These are phyloP conservation scores for Cyanistes caeruleus DNA, from an alignment of 2,113 vertebrate genomes.

Conservation along the genomic window DNA sequence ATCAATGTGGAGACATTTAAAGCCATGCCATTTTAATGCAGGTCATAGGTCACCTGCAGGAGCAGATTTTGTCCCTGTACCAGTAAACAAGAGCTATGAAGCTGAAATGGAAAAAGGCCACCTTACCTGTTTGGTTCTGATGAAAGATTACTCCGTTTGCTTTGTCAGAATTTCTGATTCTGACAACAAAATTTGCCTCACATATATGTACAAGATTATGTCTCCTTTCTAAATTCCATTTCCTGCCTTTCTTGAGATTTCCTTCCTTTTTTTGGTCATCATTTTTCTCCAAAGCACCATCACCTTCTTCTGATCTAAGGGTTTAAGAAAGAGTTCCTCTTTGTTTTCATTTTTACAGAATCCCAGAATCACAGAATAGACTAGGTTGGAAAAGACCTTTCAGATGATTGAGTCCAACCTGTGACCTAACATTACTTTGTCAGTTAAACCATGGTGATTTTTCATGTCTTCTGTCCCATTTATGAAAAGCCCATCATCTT, in stretches of 20 bases:
- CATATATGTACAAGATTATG: rapidly evolving
- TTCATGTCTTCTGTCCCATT: not conserved
- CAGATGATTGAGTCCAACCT: not conserved
- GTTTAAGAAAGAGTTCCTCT: not conserved
- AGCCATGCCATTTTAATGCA: not conserved
- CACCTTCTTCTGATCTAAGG: not conserved
- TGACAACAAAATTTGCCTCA: not conserved
- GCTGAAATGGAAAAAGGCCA: not conserved
- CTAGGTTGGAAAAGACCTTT: not conserved
- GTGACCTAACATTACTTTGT: not conserved
- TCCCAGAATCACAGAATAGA: not conserved
- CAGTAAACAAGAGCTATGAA: not conserved
- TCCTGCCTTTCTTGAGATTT: not conserved
- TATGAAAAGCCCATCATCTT: not conserved
- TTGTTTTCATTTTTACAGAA: not conserved
- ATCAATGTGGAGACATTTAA: not conserved
- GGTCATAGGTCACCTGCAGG: not conserved
- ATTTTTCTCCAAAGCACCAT: not conserved
- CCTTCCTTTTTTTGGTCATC: not conserved
- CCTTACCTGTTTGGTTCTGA: not conserved
- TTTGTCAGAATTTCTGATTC: not conserved
- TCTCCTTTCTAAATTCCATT: not conserved
- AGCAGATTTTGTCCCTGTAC: not conserved
- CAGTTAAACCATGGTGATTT: not conserved
- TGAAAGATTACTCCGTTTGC: not conserved